phyloP scores from a whole-genome alignment of 2,888 invertebrate species.

The Encarsia formosa region DNA sequence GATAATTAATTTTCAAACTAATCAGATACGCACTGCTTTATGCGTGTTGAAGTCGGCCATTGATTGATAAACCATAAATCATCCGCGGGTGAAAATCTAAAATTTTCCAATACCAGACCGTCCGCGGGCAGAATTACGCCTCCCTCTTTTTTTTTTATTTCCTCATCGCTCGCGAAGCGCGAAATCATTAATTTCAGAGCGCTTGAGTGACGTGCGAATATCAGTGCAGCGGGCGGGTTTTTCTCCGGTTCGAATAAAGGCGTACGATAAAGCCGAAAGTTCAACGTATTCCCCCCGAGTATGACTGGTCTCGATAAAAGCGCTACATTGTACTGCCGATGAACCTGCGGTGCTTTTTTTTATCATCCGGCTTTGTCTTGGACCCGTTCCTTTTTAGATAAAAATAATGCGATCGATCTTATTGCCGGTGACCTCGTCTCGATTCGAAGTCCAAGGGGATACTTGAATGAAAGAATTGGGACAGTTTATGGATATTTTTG shows the following conservation, averaged over 20 bases:
- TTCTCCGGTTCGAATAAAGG: slow-evolving; percentile 29
- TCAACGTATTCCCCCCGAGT: slow-evolving; percentile 24
- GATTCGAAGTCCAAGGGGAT: no score
- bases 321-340: slow-evolving; percentile 19
- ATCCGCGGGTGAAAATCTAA: slow-evolving; percentile 1
- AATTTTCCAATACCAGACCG: slow-evolving; percentile 17
- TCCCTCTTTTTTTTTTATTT: not conserved
- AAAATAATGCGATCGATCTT: no score
- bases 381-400: no score
- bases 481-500: no score
- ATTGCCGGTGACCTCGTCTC: no score
- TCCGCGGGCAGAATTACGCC: slow-evolving; percentile 4
- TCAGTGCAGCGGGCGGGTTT: slow-evolving; percentile 27
- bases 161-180: not conserved
- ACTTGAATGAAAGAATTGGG: no score
- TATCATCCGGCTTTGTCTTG: not conserved
- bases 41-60: no score
- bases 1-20: no score
- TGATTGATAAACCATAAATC: no score
- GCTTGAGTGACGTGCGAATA: slow-evolving; percentile 36
- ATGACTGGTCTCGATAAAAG: no score
- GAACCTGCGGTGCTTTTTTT: slow-evolving; percentile 24
- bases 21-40: no score
- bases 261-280: slow-evolving; percentile 26
- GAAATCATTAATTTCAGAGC: slow-evolving; percentile 33